phyloP scores from a whole-genome alignment of 2,113 vertebrate species.

The Tretioscincus oriximinensis region DNA sequence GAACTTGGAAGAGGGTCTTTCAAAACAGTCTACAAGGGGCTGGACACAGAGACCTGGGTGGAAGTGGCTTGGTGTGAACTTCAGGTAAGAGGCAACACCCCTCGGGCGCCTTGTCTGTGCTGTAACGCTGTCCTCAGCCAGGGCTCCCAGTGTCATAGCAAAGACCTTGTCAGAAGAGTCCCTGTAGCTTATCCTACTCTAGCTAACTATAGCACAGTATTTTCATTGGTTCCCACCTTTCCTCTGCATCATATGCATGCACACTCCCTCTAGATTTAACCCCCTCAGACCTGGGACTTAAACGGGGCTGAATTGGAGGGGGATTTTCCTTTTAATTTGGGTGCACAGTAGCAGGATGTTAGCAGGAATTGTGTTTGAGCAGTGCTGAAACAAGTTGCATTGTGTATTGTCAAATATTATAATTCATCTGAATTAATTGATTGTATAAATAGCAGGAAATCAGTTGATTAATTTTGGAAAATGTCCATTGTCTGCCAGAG shows the following conservation, averaged over 20 bases:
- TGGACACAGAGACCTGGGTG: conserved; percentile 98
- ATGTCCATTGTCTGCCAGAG: background rate
- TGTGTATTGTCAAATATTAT: background rate
- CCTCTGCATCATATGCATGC: conserved; percentile 49
- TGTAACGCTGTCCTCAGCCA: background rate
- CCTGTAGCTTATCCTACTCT: conserved; percentile 47
- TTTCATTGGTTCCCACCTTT: conserved; percentile 49
- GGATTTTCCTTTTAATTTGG: fast-evolving
- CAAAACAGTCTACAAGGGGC: conserved; percentile 97
- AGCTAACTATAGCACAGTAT: conserved; percentile 64
- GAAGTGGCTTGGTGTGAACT: conserved; percentile 99
- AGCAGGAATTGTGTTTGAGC: no score
- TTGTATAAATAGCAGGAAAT: background rate
- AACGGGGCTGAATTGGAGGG: fast-evolving
- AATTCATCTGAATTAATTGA: background rate
- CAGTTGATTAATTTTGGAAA: background rate
- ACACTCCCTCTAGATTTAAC: conserved; percentile 62
- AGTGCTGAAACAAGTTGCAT: background rate
- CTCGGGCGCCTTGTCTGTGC: background rate
- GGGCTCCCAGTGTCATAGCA: conserved; percentile 1
- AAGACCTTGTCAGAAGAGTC: conserved; percentile 51
- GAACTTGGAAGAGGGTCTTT: conserved; percentile 96
- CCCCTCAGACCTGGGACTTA: background rate
- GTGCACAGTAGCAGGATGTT: fast-evolving
- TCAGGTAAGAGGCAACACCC: conserved; percentile 81